Conservation (phyloP, 2,797 vertebrate species). For the Merluccius polli region DNA sequence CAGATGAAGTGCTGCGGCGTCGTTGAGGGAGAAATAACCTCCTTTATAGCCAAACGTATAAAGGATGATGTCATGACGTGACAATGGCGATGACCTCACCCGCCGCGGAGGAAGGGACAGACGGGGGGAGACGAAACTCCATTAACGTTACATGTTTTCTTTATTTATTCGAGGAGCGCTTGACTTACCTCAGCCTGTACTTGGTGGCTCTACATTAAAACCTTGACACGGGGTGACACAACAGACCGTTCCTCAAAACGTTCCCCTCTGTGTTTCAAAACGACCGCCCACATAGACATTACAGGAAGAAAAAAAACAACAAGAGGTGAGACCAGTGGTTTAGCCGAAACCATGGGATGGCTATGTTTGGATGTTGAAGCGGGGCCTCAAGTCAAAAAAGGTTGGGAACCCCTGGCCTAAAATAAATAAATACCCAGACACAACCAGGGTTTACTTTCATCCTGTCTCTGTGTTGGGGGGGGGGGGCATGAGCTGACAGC, state of each 20-base stretch:
- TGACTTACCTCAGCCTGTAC: background rate
- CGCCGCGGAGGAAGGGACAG: background rate
- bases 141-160: background rate
- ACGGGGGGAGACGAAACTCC: background rate
- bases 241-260: background rate
- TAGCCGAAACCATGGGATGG: too few relatives aligned
- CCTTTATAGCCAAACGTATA: background rate
- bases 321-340: background rate
- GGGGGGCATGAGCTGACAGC: constrained; percentile 30
- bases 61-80: constrained; percentile 5
- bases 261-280: background rate
- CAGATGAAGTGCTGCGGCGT: background rate
- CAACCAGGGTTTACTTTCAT: constrained; percentile 18
- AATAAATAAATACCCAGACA: constrained; percentile 6
- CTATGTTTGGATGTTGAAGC: background rate
- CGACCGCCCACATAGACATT: background rate
- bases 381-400: too few relatives aligned
- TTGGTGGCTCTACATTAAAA: background rate
- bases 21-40: background rate
- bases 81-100: constrained; percentile 3
- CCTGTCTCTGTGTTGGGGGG: constrained; percentile 8
- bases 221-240: background rate
- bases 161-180: background rate
- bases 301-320: background rate
- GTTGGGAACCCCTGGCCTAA: too few relatives aligned